These are phyloP conservation scores for Leptopilina drosophilae DNA, from an alignment of 2,888 invertebrate genomes.

Conservation along the genomic window DNA sequence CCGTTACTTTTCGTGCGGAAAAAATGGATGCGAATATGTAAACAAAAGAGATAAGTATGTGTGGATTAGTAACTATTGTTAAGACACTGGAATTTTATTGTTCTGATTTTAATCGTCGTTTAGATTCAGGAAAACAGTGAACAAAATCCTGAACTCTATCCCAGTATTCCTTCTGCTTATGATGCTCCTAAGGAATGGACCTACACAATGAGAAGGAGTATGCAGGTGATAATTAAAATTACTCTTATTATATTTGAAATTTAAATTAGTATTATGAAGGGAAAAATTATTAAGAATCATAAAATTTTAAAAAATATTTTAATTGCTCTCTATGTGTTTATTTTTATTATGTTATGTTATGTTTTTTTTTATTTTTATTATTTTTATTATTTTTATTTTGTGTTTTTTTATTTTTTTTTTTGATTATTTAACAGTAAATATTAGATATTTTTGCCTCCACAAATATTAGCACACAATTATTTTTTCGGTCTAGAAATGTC, in stretches of 20 bases:
- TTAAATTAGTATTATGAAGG: not conserved
- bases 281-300: no score
- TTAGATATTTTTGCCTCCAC: no score
- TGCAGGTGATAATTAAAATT: slow-evolving; percentile 67
- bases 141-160: slow-evolving; percentile 63
- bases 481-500: no score
- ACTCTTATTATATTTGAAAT: not conserved
- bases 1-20: not conserved
- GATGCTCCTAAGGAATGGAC: slow-evolving; percentile 71
- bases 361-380: no score
- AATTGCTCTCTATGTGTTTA: no score
- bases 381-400: no score
- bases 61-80: no score
- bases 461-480: no score
- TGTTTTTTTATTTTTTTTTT: no score
- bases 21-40: slow-evolving; percentile 16
- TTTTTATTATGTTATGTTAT: no score
- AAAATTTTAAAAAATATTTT: no score
- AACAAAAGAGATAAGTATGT: slow-evolving; percentile 1
- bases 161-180: slow-evolving; percentile 60
- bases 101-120: not conserved
- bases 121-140: slow-evolving; percentile 62
- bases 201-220: slow-evolving; percentile 72
- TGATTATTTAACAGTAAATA: no score
- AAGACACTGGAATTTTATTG: not conserved